Base-by-base conservation (phyloP, 2,888 invertebrate species). In the Lycaena phlaeas region DNA sequence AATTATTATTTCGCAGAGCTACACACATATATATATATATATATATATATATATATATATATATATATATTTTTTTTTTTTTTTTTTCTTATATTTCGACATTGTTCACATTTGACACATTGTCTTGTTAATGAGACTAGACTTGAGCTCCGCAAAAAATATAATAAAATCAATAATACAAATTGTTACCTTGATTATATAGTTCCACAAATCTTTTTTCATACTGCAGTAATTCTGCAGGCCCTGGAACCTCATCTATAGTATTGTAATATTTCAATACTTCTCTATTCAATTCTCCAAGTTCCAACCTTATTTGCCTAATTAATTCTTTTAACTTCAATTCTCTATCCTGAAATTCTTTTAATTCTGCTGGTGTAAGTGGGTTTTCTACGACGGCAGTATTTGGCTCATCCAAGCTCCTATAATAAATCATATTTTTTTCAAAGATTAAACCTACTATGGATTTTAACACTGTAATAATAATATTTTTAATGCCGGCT, bases 171-270 rank as follows among this genome's bases (percentile, higher is more conserved):
- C n/a, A n/a, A n/a, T n/a, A n/a, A n/a, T n/a, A n/a, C 5, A 38
- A 31, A 12, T 28, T 31, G 14, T 41, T 53, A 92, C 93, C 93
- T 89, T 94, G 97, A 82, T 96, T 96, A 64, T 97, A 97, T 5
- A 98, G 87, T 78, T 98, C 98, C 58, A 98, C 88, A 71, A 99
- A 98, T 55, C 98, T 86, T 59, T 94, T 89, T 68, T 98, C 97
- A 70, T 99, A 98, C 65, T 99, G 98, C 39, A 94, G 89, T 40
- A 98, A 79, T 68, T 99, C 98, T 0, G 95, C 94, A 44, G 96
- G 88, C 22, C 95, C 93, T 1, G 98, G 98, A 41, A 97, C 91
- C 59, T 96, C 95, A 66, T 98, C 98, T 41, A 98, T 82, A 59
- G 94, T 93, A 95, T 86, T 43, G 94, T n/a, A 92, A 52, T 97